Base-by-base conservation (phyloP, 2,113 vertebrate species). In the Brienomyrus brachyistius region DNA sequence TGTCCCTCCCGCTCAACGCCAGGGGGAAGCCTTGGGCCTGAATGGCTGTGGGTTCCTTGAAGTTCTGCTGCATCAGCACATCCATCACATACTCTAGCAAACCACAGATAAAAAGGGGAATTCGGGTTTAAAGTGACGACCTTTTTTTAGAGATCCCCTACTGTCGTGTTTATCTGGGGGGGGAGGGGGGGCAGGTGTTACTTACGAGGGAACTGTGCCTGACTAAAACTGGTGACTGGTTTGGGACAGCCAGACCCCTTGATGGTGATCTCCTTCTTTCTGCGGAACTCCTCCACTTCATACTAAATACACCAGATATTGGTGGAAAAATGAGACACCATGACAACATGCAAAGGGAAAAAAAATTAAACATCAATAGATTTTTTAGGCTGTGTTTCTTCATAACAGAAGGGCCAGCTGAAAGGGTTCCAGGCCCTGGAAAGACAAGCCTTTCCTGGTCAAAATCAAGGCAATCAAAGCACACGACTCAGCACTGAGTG, bases 21-120 rank as follows among this genome's bases (percentile, higher is more conserved):
- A 99, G 95, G 0, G 98, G 98, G 95, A 98, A 99, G 51, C 98
- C 98, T 93, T 99, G 98, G 93, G 97, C 97, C 94, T 99, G 98
- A 93, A 99, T 99, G 0, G 98, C 97, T 89, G 98, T 99, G 54
- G 98, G 98, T 92, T 99, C 98, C 88, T 97, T 96, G 93, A 98
- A 99, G 90, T 98, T 97, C 91, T 97, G 97, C 93, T 98, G 98
- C 88, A 94, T 95, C 91, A 99, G 96, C 56, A 99, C 97, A 91
- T 99, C 98, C 96, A 99, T 98, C 59, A 99, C 98, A 10, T 99
- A 99, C 87, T 97, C 98, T 99, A 91, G 54, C 92, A 89, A 45
- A 86, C 74, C 3, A 91, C 59, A 90, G 21, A 54, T 19, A 59
- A 15, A 15, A 17, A 88, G 31, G 31, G 27, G 3, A 48, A n/a